Evolutionary conservation across 2,113 vertebrate genomes (phyloP).

Genomic region (Vidua chalybeata): DNA sequence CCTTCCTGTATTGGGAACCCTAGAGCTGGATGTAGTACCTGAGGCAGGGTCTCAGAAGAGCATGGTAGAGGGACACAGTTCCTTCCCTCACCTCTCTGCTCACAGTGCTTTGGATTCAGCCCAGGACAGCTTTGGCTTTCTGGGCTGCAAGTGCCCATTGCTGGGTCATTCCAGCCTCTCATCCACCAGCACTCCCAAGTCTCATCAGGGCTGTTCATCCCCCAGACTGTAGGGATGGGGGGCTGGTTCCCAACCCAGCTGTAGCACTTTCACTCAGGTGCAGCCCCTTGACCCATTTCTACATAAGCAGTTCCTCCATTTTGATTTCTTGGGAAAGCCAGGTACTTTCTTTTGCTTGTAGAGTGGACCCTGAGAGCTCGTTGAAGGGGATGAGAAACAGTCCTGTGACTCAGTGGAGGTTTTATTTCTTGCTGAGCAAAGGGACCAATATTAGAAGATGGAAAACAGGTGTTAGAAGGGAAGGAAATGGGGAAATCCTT

Average conservation of each 20-base stretch:
- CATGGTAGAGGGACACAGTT: background rate
- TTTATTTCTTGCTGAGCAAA: background rate
- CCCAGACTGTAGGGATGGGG: background rate
- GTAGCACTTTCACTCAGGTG: background rate
- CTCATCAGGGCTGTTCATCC: background rate
- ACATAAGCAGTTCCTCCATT: background rate
- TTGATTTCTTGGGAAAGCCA: background rate
- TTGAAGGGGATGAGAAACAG: background rate
- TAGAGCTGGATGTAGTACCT: background rate
- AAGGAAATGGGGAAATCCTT: slow-evolving; percentile 33
- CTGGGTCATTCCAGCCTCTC: background rate
- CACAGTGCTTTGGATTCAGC: background rate
- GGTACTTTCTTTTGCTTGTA: background rate
- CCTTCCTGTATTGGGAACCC: background rate
- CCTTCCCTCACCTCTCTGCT: background rate
- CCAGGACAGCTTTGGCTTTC: background rate
- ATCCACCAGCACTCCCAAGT: background rate
- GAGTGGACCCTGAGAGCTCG: background rate
- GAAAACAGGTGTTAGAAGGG: background rate
- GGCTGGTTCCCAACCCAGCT: background rate
- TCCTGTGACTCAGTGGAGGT: background rate
- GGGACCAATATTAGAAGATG: background rate
- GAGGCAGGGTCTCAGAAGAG: background rate
- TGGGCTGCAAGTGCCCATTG: background rate
- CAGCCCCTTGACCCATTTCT: background rate